Base-by-base conservation (phyloP, 1,140 invertebrate species). In the Streblospio benedicti region DNA sequence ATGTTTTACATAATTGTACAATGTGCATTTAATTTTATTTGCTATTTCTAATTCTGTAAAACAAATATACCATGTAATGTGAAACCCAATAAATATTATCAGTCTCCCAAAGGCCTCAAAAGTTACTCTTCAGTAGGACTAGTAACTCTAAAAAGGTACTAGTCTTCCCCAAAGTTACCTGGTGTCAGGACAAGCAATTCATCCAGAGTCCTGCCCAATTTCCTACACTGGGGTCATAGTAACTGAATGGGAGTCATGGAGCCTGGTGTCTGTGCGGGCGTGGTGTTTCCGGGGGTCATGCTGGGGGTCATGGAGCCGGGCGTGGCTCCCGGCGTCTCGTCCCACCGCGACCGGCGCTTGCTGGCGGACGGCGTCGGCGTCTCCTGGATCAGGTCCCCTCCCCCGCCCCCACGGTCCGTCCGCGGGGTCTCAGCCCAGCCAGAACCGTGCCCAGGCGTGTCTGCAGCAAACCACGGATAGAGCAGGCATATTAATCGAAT, bases 371-470 rank as follows among this genome's bases (percentile, higher is more conserved):
- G 93, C 1, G 94, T 92, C 5, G 76, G 76, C 41, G 76, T 78
- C 55, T 74, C 73, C 57, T 77, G 69, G 33, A 77, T 77, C 5
- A 75, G 60, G 44, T 76, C 74, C 6, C 67, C 72, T 2, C 81
- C 85, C n/a, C n/a, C n/a, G 23, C 83, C 84, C 25, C 65, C 70
- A 52, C 94, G 83, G 72, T 97, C 93, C 0, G 93, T 93, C 60
- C 91, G 85, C 0, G 96, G 96, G 0, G 96, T 99, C 80, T 99
- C 96, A 14, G 95, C 93, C 71, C 80, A 80, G 88, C 96, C 98
- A 18, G 92, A 92, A 41, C 84, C 87, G 77, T 96, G 91, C 0
- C 90, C 92, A 3, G 93, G 93, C 2, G 93, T 97, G 81, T 96
- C 93, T 86, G 66, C 20, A 70, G n/a, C 68, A 58, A 30, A n/a